Base-by-base conservation (phyloP, 1,140 invertebrate genomes). In the Popillia japonica region DNA sequence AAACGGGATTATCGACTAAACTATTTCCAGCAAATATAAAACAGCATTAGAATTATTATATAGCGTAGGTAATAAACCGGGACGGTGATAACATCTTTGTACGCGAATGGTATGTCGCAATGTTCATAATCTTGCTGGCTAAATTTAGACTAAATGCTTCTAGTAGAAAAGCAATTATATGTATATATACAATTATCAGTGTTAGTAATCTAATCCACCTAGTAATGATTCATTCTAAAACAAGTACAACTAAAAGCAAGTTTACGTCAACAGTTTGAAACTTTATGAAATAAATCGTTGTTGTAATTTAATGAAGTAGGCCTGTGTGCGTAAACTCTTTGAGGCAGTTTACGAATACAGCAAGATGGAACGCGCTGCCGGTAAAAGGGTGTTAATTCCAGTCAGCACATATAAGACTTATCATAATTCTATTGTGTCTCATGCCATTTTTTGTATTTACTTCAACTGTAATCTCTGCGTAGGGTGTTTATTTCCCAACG, bases 391-490 rank as follows among this genome's bases (percentile, higher is more conserved):
- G 22, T 68, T 22, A 68, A 68, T 68, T 34, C 7, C 22, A 68
- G 61, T 68, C 61, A 68, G 27, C 61, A 34, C 61, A 68, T 22
- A 68, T 22, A 68, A 68, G 61, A 68, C 22, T 68, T 68, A 68
- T 68, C 61, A 68, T 68, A 68, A 68, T 68, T 68, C 61, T 22
- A 68, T 68, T 68, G 61, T 68, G 61, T 34, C 17, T 22, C 23
- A 6, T 17, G 20, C 27, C 27, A 34, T 34, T 68, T 68, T 68
- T 68, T 34, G 27, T 14, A 34, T 68, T 68, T 23, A 8, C 22
- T 22, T 27, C 61, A 4, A 22, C 20, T 6, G 61, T 27, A 68
- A 68, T 34, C 61, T 68, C 20, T 34, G 61, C 10, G 11, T 7
- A 17, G 9, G 22, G 9, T 34, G 22, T 27, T 17, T 68, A 68